These are phyloP conservation scores for Saccostrea cuccullata DNA, from an alignment of 1,140 invertebrate genomes.

Conservation along the genomic window DNA sequence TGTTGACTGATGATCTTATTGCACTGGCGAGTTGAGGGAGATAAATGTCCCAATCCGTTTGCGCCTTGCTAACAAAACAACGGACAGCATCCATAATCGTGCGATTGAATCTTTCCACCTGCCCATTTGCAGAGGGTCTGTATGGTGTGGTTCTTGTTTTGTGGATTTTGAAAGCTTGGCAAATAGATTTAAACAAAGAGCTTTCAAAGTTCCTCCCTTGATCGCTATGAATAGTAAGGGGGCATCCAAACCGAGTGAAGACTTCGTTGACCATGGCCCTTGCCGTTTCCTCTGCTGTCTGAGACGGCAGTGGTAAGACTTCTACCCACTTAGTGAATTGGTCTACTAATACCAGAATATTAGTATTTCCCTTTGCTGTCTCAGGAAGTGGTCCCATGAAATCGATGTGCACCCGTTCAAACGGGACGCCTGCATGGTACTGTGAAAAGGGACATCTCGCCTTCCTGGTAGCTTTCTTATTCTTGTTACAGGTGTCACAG, in stretches of 20 bases:
- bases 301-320: conserved; percentile 46
- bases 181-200: conserved; percentile 39
- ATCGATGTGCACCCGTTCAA: conserved; percentile 52
- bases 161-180: conserved; percentile 30
- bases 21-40: conserved; percentile 29
- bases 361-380: conserved; percentile 19
- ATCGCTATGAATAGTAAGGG: conserved; percentile 36
- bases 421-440: conserved; percentile 48
- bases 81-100: conserved; percentile 45
- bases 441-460: conserved; percentile 15
- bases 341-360: conserved; percentile 50
- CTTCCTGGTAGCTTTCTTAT: conserved; percentile 46
- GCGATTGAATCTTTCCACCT: conserved; percentile 51
- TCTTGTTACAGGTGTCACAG: conserved; percentile 48
- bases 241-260: conserved; percentile 40
- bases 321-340: conserved; percentile 56
- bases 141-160: conserved; percentile 48
- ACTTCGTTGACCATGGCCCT: conserved; percentile 39
- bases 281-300: conserved; percentile 51
- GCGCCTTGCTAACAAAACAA: conserved; percentile 38
- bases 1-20: conserved; percentile 26
- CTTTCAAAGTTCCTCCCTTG: conserved; percentile 51
- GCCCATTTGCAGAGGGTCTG: conserved; percentile 50
- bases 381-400: conserved; percentile 46
- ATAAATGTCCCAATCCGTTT: conserved; percentile 31